Evolutionary conservation across 2,888 invertebrate genomes (phyloP), one percentile per base, ranked within the genome.

Genomic region (Onchidella celtica): DNA sequence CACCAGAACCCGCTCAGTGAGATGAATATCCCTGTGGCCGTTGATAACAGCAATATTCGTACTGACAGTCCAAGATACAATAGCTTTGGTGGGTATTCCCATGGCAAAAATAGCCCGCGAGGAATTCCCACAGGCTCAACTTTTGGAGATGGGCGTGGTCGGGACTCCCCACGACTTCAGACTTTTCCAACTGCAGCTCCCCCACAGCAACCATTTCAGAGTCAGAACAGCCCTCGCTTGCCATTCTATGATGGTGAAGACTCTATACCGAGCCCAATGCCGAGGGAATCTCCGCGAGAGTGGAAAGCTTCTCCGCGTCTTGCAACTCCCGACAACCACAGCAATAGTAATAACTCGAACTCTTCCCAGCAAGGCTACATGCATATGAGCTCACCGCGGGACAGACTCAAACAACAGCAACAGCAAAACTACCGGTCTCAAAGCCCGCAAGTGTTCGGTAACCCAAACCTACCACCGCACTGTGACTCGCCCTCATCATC

Each of bases 21-120:
- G 61, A 70, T 79, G 79, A 79, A 79, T 63, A 79, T 79, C 29
- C 79, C 79, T 0, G 79, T 79, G 21, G n/a, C 59, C 21, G 9
- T 24, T n/a, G 72, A 72, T 40, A 72, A 59, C 63, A 79, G 79
- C 32, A 79, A 72, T 65, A 38, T 34, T 21, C 40, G 63, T 14
- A 40, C 36, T 21, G 79, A 70, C 24, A 63, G n/a, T 21, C 79
- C 57, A 11, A 70, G 40, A 2, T 79, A 61, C n/a, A 69, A 38
- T 24, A 63, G 55, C 47, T 72, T 63, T 29, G n/a, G 32, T n/a
- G 63, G 79, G 9, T 63, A 72, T 34, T 21, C 79, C 11, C 40
- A 66, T 3, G 1, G 38, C 36, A 79, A 70, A 72, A 72, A 72
- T 63, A 72, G 21, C 63, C 36, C 73, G 3, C 63, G 72, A 29